Evolutionary conservation across 2,888 invertebrate genomes (phyloP), one percentile per base, ranked within the genome.

Genomic region (Drosophila aldrichi): DNA sequence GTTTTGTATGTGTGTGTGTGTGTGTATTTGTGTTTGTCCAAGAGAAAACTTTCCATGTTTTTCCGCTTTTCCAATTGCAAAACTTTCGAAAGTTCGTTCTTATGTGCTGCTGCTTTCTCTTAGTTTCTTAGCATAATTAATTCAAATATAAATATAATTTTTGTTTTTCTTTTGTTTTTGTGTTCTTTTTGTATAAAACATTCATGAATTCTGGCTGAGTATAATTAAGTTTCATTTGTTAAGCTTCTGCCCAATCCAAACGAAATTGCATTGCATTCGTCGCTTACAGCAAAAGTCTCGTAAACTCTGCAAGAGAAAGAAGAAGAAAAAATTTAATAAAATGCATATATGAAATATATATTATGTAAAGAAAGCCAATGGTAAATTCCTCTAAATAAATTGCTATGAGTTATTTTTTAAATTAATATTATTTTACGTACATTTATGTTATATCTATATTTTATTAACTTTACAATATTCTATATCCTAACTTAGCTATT

Each of bases 271-370:
- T 58, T 43, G 38, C 56, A 22, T 59, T 66, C 60, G 40, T 29
- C 48, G 61, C 83, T 92, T 92, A 92, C 66, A 92, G 91, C 82
- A 92, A 83, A 81, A 92, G 91, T 91, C 91, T 91, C 86, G 91
- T 92, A 68, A 92, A 92, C 79, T 92, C 91, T 92, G 88, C 1
- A 79, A 59, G 29, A 43, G 36, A 36, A 29, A 55, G 29, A 20
- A 16, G 3, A 6, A 6, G 6, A 25, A 54, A 12, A 3, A 22
- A n/a, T 10, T 25, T 25, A 12, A 54, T 1, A 14, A 14, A 40
- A 40, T 9, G 8, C 29, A 29, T 29, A 9, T 9, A 29, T 29
- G 8, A 8, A 8, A 29, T 29, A 18, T 18, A 29, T 40, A 48
- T 18, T 18, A 40, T n/a, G 10, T 38, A 38, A n/a, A 25, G 3